A percentile compares a stretch with the other conserved stretches of the same genome.
Evolutionary conservation across 2,113 vertebrate genomes (phyloP).

Genomic region (Periophthalmus modestus): DNA sequence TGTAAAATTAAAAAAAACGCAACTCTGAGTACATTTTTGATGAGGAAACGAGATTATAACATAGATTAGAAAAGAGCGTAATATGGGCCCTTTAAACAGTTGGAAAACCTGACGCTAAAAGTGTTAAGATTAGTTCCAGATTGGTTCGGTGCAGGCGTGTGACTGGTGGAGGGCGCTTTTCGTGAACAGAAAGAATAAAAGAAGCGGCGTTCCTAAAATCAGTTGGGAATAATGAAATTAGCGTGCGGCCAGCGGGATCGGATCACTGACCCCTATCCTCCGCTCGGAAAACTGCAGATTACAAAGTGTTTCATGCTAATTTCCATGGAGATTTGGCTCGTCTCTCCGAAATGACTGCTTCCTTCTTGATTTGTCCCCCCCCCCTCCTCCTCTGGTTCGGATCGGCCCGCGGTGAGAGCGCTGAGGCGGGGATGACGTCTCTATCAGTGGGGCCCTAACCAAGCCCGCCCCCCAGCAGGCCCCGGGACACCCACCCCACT

Average conservation of each 20-base stretch:
- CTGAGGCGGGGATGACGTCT: conserved; percentile 91
- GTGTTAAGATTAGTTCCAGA: not conserved
- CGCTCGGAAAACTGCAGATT: conserved; percentile 91
- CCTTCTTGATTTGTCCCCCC: conserved; percentile 89
- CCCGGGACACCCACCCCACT: conserved; percentile 46
- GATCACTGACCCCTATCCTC: conserved; percentile 93
- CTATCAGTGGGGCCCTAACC: conserved; percentile 86
- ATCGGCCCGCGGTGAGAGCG: conserved; percentile 87
- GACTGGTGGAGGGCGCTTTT: conserved; percentile 75
- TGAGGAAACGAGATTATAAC: too few species aligned
- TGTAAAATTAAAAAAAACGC: too few species aligned
- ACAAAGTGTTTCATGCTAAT: conserved; percentile 99
- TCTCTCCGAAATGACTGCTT: conserved; percentile 93
- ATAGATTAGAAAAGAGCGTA: too few species aligned
- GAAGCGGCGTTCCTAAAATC: conserved; percentile 63
- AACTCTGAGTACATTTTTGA: too few species aligned
- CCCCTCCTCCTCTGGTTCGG: conserved; percentile 88
- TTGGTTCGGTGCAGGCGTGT: conserved; percentile 26
- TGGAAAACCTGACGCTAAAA: not conserved
- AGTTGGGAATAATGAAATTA: conserved; percentile 82
- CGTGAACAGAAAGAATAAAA: conserved; percentile 77
- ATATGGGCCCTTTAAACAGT: not conserved
- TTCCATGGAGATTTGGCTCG: conserved; percentile 99
- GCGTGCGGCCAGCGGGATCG: conserved; percentile 78
- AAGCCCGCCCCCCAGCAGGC: conserved; percentile 69